Conservation (phyloP, 2,113 vertebrate species). For the Cyphomyrus plagiostoma region DNA sequence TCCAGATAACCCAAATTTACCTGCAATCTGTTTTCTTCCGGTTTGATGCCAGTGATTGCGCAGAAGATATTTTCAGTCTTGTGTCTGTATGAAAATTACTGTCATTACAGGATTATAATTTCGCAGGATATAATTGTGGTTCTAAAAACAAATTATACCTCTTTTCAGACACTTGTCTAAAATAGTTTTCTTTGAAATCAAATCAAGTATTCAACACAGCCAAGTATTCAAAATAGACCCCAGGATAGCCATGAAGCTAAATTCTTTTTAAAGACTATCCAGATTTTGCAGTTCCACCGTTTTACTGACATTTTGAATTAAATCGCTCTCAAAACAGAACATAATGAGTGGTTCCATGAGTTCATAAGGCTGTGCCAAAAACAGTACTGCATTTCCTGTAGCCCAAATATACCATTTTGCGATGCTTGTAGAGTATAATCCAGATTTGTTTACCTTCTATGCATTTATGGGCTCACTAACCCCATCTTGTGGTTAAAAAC, state of each 20-base stretch:
- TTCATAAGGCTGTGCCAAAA: background rate
- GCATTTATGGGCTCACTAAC: background rate
- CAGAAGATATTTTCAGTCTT: background rate
- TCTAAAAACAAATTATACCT: background rate
- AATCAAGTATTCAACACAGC: background rate
- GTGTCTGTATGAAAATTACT: background rate
- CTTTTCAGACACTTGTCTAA: background rate
- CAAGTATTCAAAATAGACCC: slow-evolving; percentile 5
- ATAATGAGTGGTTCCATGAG: background rate
- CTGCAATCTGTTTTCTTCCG: background rate
- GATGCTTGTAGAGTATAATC: background rate
- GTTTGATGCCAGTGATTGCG: background rate
- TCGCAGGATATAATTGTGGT: background rate
- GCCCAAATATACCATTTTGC: background rate
- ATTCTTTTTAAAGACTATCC: background rate
- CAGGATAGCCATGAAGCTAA: background rate
- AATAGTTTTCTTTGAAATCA: background rate
- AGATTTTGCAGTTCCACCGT: background rate
- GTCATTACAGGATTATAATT: background rate
- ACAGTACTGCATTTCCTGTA: background rate
- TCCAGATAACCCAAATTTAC: background rate
- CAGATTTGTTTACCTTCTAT: background rate
- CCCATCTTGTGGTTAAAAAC: background rate
- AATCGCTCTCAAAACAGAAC: background rate
- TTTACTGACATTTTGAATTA: background rate